A percentile compares a stretch with the other conserved stretches of the same genome.
Conservation (phyloP, 2,797 vertebrate genomes). For the Heliangelus exortis region DNA sequence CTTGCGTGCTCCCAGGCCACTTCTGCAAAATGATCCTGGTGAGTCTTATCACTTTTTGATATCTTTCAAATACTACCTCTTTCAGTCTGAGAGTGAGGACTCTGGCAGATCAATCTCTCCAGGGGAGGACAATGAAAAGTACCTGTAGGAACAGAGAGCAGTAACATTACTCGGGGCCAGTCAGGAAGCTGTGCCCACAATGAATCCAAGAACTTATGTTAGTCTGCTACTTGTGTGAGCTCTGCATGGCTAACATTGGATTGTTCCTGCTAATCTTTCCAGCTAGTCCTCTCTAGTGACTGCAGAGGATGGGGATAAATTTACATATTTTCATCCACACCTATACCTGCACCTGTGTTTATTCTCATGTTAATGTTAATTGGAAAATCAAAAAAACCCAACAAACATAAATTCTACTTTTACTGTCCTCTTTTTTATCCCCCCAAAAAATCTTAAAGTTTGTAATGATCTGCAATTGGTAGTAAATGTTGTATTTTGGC, state of each 20-base stretch:
- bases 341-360: background rate
- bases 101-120: accelerated
- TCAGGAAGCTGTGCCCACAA: accelerated
- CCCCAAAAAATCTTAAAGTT: background rate
- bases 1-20: background rate
- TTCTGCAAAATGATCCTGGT: background rate
- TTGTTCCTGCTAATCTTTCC: background rate
- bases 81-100: background rate
- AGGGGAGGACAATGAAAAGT: accelerated
- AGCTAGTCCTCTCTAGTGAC: background rate
- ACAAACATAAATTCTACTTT: background rate
- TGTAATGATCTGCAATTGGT: background rate
- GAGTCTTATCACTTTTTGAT: background rate
- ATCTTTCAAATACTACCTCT: background rate
- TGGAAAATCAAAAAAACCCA: no score
- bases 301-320: background rate
- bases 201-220: background rate
- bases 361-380: background rate
- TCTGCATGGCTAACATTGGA: accelerated
- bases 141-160: background rate
- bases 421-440: background rate
- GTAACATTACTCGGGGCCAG: accelerated
- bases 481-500: background rate
- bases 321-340: no score
- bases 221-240: background rate